Base-by-base conservation (phyloP, 2,113 vertebrate species). In the Nymphicus hollandicus region DNA sequence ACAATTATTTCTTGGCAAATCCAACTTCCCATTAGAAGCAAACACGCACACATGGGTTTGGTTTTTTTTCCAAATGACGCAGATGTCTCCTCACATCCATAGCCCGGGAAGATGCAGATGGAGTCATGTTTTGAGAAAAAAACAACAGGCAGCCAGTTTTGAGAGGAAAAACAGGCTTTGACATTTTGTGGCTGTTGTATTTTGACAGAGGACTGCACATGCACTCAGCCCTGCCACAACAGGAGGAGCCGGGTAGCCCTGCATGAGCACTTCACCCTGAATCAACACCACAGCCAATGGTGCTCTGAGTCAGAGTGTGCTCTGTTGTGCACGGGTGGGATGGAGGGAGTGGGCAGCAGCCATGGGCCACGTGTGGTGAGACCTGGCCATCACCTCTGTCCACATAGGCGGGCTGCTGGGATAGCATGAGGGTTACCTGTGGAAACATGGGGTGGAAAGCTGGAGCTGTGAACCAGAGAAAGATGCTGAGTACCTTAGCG, bases 391-490 rank as follows among this genome's bases (percentile, higher is more conserved):
- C 49, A 13, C 28, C 68, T 61, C 49, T 61, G 80, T 56, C 72
- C 43, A 0, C 0, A 15, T 12, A 5, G 33, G 15, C 3, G 4
- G 19, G 73, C 44, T 80, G 28, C 84, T 0, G 0, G 37, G 11
- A 8, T 17, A n/a, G 60, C 1, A 1, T 12, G 69, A 49, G 28
- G 46, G 88, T 60, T 19, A 63, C 31, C 31, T 47, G 29, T n/a
- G 56, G 43, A 86, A 68, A 66, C 37, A 86, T 31, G 17, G 9
- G 13, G 10, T 47, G 47, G 53, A 41, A 79, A 61, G 44, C 44
- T 81, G 41, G 33, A 93, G 65, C 43, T 58, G 17, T 22, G 70
- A 81, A 64, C 33, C 35, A 31, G 52, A 74, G 65, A 44, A 71
- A 49, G 65, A 20, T 8, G 3, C 24, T 7, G 46, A 46, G 39